Base-by-base conservation (phyloP, 1,140 invertebrate species). In the Atopsyche davidsoni region DNA sequence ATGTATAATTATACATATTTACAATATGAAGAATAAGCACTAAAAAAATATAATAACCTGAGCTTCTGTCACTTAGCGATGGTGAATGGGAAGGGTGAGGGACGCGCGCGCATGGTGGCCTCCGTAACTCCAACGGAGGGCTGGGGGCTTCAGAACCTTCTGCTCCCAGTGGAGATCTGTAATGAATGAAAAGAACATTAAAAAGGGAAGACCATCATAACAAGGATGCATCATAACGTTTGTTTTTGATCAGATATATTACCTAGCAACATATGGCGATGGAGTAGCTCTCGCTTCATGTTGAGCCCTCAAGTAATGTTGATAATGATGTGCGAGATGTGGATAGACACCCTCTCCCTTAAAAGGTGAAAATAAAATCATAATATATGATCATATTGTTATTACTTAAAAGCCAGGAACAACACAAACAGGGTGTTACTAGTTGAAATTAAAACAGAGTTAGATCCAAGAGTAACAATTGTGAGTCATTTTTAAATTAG, bases 31-130 rank as follows among this genome's bases (percentile, higher is more conserved):
- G 4, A 13, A 36, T 7, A 36, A 36, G 6, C 14, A 9, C 7
- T 7, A 36, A 36, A 36, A 36, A 7, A 28, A 28, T 28, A n/a
- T 13, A 14, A 38, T 7, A 38, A 79, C 79, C 86, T 50, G 86
- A 87, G 16, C 79, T 79, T 45, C 87, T 74, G 64, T 89, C 86
- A 55, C 87, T 84, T 3, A 85, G 80, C 21, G 83, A 83, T 60
- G 80, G 80, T 55, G 79, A 68, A 55, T 75, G 61, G 49, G 64
- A 59, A 19, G 63, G 62, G 14, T 53, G 51, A 3, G 48, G 41
- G 43, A 71, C 68, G 42, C 70, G 64, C 42, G 70, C 70, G 9
- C 62, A 58, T 2, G 73, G 75, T 60, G 78, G 73, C 10, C 84
- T 68, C 31, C 85, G 73, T 54, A 87, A 67, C 65, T 88, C 86